phyloP scores from a whole-genome alignment of 2,797 vertebrate genomes.

The Rhabdomys pumilio region DNA sequence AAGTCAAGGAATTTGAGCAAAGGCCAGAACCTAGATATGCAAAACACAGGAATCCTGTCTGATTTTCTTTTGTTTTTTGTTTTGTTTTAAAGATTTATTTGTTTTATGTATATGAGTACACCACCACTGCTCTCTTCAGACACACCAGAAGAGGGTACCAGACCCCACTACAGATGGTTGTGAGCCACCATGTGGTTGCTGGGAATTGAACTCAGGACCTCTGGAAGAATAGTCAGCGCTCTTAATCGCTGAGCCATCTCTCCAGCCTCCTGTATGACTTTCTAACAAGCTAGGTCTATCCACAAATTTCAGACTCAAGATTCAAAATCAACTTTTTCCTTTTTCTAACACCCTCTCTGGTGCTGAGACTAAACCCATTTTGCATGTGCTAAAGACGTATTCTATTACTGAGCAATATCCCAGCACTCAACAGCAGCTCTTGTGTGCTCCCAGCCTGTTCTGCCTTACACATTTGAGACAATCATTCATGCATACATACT shows the following conservation, averaged over 20 bases:
- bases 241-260: too few relatives aligned
- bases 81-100: too few relatives aligned
- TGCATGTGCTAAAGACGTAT: not conserved
- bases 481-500: not conserved
- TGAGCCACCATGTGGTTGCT: too few relatives aligned
- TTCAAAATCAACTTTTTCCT: not conserved
- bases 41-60: slow-evolving; percentile 13
- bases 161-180: too few relatives aligned
- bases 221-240: too few relatives aligned
- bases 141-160: too few relatives aligned
- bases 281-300: not conserved
- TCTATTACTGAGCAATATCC: not conserved
- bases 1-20: slow-evolving; percentile 25
- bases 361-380: not conserved
- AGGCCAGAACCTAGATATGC: not conserved
- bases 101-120: too few relatives aligned
- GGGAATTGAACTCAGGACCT: too few relatives aligned
- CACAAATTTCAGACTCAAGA: slow-evolving; percentile 11
- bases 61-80: not conserved
- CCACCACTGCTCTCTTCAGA: too few relatives aligned
- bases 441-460: not conserved
- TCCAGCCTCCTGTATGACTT: not conserved
- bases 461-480: not conserved
- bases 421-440: not conserved
- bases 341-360: not conserved